Evolutionary conservation across 2,888 invertebrate species (phyloP).

Genomic region (Campoletis raptor): DNA sequence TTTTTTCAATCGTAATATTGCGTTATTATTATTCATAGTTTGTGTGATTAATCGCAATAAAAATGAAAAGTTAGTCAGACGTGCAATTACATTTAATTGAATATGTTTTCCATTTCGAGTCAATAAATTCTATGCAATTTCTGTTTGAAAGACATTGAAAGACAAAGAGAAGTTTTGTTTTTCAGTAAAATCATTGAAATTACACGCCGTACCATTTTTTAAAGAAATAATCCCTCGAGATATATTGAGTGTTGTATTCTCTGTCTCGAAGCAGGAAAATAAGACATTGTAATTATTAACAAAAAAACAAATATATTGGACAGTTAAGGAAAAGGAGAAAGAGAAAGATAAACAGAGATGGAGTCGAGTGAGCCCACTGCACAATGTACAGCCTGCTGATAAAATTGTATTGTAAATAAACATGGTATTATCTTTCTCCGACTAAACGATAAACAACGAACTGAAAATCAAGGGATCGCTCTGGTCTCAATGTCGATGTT

Average conservation of each 20-base stretch:
- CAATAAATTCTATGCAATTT: background rate
- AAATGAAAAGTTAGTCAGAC: background rate
- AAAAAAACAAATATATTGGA: background rate
- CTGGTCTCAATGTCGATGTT: background rate
- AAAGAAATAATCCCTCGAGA: background rate
- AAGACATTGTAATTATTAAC: background rate
- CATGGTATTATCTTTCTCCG: constrained; percentile 15
- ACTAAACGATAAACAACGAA: constrained; percentile 20
- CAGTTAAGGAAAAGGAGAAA: background rate
- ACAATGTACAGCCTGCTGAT: constrained; percentile 26
- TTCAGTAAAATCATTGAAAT: background rate
- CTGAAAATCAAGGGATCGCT: constrained; percentile 10
- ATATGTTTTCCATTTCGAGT: background rate
- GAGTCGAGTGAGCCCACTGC: constrained; percentile 17
- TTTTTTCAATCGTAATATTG: background rate
- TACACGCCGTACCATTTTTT: background rate
- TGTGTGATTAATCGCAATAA: background rate
- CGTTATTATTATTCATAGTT: background rate
- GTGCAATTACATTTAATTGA: background rate
- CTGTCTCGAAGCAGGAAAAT: background rate
- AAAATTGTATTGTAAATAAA: constrained; percentile 48
- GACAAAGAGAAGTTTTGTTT: background rate
- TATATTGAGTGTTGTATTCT: background rate
- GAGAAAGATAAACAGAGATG: constrained; percentile 7
- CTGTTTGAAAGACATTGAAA: background rate